Base-by-base conservation (phyloP, 2,797 vertebrate species). In the Podarcis lilfordi region DNA sequence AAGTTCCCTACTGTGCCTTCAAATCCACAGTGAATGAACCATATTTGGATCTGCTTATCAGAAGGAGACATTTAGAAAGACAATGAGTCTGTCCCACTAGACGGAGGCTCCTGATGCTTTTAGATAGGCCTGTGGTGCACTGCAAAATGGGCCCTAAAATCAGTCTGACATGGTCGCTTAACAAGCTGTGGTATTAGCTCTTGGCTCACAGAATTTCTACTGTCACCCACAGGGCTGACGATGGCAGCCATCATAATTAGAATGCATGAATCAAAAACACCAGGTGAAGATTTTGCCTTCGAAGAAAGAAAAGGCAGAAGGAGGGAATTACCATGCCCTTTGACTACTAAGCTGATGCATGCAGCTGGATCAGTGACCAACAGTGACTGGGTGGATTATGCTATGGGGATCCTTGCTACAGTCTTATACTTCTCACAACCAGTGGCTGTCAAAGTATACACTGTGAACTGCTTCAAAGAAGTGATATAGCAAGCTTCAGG, bases 51-150 rank as follows among this genome's bases (percentile, higher is more conserved):
- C 95, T 97, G 95, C 96, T 97, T 97, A 97, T 97, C 96, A 95
- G 95, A 96, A 96, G 96, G 95, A 96, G 96, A 97, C 96, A 97
- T 97, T 97, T 97, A 96, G 95, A 97, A 96, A 97, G 97, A 97
- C 97, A 97, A 97, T 97, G 94, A 93, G 92, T 92, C 95, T 97
- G 96, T 97, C 97, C 96, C 88, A 93, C 95, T 95, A 96, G 94
- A 95, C 87, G 50, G 91, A 95, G 96, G 88, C 95, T 97, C 96
- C 96, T 96, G 96, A 97, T 96, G 97, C 94, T 97, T 97, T 97
- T 40, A 95, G 94, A 97, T 97, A 95, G 95, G 96, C 97, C 96
- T 96, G 95, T 6, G 93, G 97, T 96, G 97, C 96, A 96, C 94
- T 95, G 95, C 95, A 97, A 96, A 97, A 97, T 96, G 94, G 95